Conservation (phyloP, 2,888 invertebrate genomes). For the Tholera decimalis region DNA sequence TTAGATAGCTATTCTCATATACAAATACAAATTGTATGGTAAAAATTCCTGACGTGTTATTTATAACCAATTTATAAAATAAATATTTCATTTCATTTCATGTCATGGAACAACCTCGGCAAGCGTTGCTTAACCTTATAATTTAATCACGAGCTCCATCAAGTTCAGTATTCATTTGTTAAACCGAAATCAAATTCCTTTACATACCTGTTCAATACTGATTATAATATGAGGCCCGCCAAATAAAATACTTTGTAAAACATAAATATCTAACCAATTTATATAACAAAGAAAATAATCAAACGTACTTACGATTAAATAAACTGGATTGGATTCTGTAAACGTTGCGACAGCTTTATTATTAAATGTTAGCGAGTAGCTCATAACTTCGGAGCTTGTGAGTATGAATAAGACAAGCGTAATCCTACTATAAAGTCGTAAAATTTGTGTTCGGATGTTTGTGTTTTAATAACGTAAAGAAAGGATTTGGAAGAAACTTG, state of each 20-base stretch:
- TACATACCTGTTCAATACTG: neutral
- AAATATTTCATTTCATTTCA: too few relatives aligned
- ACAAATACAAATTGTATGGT: too few relatives aligned
- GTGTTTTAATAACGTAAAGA: too few relatives aligned
- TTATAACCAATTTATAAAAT: too few relatives aligned
- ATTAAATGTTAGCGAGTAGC: conserved; percentile 5
- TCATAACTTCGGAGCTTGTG: neutral
- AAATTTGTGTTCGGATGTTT: too few relatives aligned
- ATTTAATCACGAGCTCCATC: too few relatives aligned
- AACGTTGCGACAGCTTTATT: conserved; percentile 4
- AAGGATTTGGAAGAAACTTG: too few relatives aligned
- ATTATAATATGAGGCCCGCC: neutral
- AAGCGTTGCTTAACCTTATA: too few relatives aligned
- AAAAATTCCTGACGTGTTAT: too few relatives aligned
- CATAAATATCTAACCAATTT: conserved; percentile 1
- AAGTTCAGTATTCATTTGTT: neutral
- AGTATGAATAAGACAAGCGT: conserved; percentile 21
- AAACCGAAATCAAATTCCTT: neutral
- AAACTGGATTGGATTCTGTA: conserved; percentile 1
- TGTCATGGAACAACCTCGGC: too few relatives aligned
- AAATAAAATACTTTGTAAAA: neutral
- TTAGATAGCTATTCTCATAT: too few relatives aligned
- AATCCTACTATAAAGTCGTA: too few relatives aligned
- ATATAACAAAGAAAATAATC: conserved; percentile 14
- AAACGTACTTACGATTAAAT: conserved; percentile 4